Base-by-base conservation (phyloP, 2,113 vertebrate species). In the Clarias macrocephalus region DNA sequence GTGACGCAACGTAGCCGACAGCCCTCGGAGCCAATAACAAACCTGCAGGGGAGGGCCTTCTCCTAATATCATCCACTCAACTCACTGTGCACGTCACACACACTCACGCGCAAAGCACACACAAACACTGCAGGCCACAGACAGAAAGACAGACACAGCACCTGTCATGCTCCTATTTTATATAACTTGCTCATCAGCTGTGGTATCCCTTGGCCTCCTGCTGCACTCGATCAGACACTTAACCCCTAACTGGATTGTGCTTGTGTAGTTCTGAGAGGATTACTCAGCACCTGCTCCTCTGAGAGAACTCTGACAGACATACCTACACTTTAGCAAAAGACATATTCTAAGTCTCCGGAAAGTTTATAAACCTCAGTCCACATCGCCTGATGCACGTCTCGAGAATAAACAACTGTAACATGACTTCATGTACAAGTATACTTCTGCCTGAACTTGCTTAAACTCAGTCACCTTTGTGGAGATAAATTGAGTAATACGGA, bases 1-100 rank as follows among this genome's bases (percentile, higher is more conserved):
- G 92, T 94, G 94, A 94, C 88, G 93, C 92, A 94, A 92, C 90
- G 85, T 87, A 83, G 89, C 92, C 25, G 60, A 60, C 62, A 76
- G 56, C 15, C 30, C 60, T 75, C 70, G 48, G 42, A n/a, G 90
- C 93, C 94, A 95, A 95, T 95, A 80, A 85, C 83, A 68, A 66
- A 57, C 66, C 54, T 86, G 10, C 68, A 88, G 83, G 88, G 86
- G 87, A 79, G 90, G 86, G 65, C 16, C 28, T 73, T 82, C 48
- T 86, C 23, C 18, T n/a, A 68, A 62, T 25, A 37, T 16, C 68
- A 21, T 88, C 60, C 86, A 70, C 23, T 87, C 42, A 81, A 63
- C 19, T 57, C 48, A 56, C 75, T 85, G 19, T n/a, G 56, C 70
- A 21, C 21, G 25, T 52, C 30, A 63, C 52, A 75, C 77, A 57